Evolutionary conservation across 2,113 vertebrate genomes (phyloP).

Genomic region (Myiopsitta monachus): DNA sequence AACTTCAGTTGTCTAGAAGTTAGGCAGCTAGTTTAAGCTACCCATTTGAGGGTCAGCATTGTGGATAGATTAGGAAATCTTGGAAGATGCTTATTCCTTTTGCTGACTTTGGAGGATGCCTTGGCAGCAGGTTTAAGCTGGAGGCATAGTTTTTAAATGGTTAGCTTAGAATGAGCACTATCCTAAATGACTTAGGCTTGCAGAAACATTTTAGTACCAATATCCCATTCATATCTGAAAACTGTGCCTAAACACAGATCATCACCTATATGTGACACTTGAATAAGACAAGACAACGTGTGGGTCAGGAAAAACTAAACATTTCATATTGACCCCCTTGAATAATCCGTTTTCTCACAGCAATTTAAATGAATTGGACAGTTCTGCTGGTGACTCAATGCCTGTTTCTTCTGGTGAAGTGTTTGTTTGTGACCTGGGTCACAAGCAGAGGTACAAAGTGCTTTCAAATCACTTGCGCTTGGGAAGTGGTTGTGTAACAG

Average conservation of each 20-base stretch:
- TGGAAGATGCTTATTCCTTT: neutral
- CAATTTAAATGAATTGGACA: neutral
- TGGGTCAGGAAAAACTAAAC: neutral
- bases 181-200: neutral
- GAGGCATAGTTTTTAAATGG: neutral
- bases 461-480: neutral
- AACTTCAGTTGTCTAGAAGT: neutral
- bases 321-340: neutral
- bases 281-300: neutral
- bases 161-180: neutral
- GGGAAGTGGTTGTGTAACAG: neutral
- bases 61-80: neutral
- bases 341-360: neutral
- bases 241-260: neutral
- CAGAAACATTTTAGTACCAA: neutral
- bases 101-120: neutral
- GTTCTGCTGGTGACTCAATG: neutral
- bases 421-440: neutral
- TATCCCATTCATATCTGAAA: neutral
- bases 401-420: neutral
- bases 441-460: neutral
- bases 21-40: neutral
- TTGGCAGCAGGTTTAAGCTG: neutral
- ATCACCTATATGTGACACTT: neutral
- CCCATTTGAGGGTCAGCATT: neutral